These are phyloP conservation scores for Lasiurus borealis DNA, from an alignment of 2,113 vertebrate species.

Conservation along the genomic window DNA sequence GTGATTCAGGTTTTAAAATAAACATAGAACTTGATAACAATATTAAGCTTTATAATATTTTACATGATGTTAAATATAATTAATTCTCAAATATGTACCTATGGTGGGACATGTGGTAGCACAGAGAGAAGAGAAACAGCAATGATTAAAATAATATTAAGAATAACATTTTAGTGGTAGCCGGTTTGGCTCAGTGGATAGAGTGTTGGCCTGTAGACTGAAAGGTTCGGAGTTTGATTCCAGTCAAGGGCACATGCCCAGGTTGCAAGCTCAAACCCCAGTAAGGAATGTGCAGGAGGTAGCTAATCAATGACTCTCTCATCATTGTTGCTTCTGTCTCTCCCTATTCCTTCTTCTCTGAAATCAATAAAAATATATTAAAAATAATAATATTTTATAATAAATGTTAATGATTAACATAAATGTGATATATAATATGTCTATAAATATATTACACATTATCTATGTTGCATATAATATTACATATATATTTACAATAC, in stretches of 20 bases:
- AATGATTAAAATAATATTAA: neutral
- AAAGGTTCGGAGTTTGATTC: too few relatives aligned
- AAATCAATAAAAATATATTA: neutral
- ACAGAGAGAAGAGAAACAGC: neutral
- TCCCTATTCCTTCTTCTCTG: too few relatives aligned
- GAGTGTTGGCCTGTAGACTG: too few relatives aligned
- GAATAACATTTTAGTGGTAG: neutral
- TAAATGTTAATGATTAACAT: neutral
- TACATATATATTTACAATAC: neutral
- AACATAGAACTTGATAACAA: neutral
- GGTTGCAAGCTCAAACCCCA: too few relatives aligned
- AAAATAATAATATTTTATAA: neutral
- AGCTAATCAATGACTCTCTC: too few relatives aligned
- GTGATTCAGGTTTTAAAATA: constrained; percentile 38
- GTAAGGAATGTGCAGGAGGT: too few relatives aligned
- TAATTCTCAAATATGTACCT: neutral
- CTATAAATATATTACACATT: neutral
- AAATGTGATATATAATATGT: neutral
- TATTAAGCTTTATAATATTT: neutral
- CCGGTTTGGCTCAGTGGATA: too few relatives aligned
- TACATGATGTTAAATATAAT: neutral
- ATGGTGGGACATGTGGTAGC: neutral
- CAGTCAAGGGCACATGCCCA: too few relatives aligned
- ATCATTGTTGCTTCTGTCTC: too few relatives aligned
- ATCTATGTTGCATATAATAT: neutral